Base-by-base conservation (phyloP, 1,140 invertebrate genomes). In the Rhysida immarginata region DNA sequence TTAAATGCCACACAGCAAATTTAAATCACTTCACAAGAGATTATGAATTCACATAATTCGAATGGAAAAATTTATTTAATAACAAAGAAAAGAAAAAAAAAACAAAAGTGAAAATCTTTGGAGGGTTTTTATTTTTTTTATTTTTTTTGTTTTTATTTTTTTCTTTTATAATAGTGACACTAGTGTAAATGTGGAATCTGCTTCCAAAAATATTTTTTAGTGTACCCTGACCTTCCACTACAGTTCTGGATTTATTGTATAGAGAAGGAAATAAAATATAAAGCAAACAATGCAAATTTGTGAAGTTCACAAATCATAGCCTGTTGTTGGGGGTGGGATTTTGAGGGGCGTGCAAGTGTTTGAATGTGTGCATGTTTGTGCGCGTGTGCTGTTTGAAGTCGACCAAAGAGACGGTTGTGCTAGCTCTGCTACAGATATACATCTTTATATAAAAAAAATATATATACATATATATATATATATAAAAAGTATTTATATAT, bases 21-120 rank as follows among this genome's bases (percentile, higher is more conserved):
- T 46, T 46, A 46, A 46, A 46, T 46, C 44, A 23, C 44, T 46
- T 23, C 44, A 46, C 44, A 41, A 11, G 44, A 46, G 44, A 46
- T 46, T 46, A 46, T 20, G 8, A 20, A 13, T 46, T 18, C 20
- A 13, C 5, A 18, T 8, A 20, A 8, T 46, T 16, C 8, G 8
- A 46, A 46, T 13, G 20, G 18, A 46, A 46, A 11, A 20, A 46
- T n/a, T n/a, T n/a, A n/a, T n/a, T n/a, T n/a, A n/a, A n/a, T n/a
- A n/a, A n/a, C n/a, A n/a, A n/a, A n/a, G n/a, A n/a, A n/a, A n/a
- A n/a, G n/a, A n/a, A n/a, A n/a, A n/a, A n/a, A n/a, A n/a, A n/a
- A n/a, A n/a, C n/a, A n/a, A n/a, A n/a, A n/a, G n/a, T n/a, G n/a
- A n/a, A n/a, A n/a, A n/a, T n/a, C n/a, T n/a, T n/a, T n/a, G n/a